A percentile compares a stretch with the other conserved stretches of the same genome.
phyloP scores from a whole-genome alignment of 2,888 invertebrate species.

The Pheosia gnoma region DNA sequence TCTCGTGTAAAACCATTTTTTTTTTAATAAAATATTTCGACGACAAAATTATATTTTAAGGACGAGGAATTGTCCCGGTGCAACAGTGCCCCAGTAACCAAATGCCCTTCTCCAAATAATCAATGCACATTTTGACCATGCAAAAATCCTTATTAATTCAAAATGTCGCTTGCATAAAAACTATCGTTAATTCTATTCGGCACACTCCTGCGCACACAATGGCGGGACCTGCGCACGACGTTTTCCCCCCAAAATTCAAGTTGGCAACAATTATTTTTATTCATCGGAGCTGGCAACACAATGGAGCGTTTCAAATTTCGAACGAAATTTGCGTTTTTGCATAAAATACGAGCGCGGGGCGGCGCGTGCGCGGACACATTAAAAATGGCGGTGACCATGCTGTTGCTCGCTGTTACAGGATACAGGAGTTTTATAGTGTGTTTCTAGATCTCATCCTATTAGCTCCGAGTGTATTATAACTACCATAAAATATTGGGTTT shows the following conservation, averaged over 20 bases:
- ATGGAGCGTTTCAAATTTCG: slow-evolving; percentile 83
- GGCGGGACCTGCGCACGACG: slow-evolving; percentile 50
- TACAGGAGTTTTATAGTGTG: not conserved
- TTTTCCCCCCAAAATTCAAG: slow-evolving; percentile 73
- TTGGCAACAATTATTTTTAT: slow-evolving; percentile 78
- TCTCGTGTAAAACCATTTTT: too few species aligned
- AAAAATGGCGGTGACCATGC: slow-evolving; percentile 52
- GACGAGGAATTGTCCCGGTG: slow-evolving; percentile 21
- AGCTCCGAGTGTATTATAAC: too few species aligned
- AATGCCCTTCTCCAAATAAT: slow-evolving; percentile 47
- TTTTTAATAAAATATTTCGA: not conserved
- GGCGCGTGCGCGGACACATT: slow-evolving; percentile 76
- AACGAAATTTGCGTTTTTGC: slow-evolving; percentile 83
- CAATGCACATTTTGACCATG: slow-evolving; percentile 63
- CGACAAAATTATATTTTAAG: not conserved
- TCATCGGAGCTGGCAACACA: slow-evolving; percentile 67
- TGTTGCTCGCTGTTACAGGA: not conserved
- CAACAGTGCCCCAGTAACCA: slow-evolving; percentile 38
- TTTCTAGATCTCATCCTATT: not conserved
- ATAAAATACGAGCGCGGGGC: slow-evolving; percentile 71
- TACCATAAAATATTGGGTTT: too few species aligned
- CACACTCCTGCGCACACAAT: slow-evolving; percentile 61
- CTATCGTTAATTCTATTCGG: slow-evolving; percentile 71
- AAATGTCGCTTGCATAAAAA: slow-evolving; percentile 75
- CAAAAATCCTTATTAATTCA: slow-evolving; percentile 68